Evolutionary conservation across 2,888 invertebrate species (phyloP), one percentile per base, ranked within the genome.

Genomic region (Meandrusa payeni): DNA sequence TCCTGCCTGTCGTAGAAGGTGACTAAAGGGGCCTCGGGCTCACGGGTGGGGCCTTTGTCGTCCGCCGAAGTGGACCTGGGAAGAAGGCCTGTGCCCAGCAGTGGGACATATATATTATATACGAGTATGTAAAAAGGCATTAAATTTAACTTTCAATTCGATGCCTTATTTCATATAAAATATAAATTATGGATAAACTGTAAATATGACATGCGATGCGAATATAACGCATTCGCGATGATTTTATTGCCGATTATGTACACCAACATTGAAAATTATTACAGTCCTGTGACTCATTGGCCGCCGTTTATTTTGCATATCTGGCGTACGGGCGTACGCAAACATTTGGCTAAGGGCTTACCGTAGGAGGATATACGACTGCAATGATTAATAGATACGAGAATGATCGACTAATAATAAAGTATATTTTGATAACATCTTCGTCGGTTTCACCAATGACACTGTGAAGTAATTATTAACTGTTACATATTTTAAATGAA

Each of bases 351-450:
- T 1, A 13, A 10, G 11, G 32, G 10, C 5, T 24, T 1, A 19
- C 24, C 11, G 32, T 32, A 13, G 32, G 24, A 19, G 11, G 31
- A 40, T 40, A 39, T 40, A 12, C 10, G n/a, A 27, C 7, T 22
- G 9, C 12, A 12, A 19, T 26, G 17, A 32, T 26, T 32, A 15
- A 24, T 32, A 1, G 7, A 7, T 19, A 7, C 19, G 2, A 32
- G 24, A 32, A 24, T 32, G 24, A 26, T 32, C 7, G 23, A 15
- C 24, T 29, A 38, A 29, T 37, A 36, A 36, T 36, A 24, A 23
- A 3, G 2, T 6, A 9, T 9, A 15, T 15, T n/a, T 9, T 12
- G 11, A 24, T 13, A 23, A 11, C 23, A n/a, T 23, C 23, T 28
- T 12, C n/a, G 13, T 13, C n/a, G 13, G 13, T 10, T 27, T 11